Conservation (phyloP, 2,888 invertebrate genomes). For the Arrhopalites spinosus region DNA sequence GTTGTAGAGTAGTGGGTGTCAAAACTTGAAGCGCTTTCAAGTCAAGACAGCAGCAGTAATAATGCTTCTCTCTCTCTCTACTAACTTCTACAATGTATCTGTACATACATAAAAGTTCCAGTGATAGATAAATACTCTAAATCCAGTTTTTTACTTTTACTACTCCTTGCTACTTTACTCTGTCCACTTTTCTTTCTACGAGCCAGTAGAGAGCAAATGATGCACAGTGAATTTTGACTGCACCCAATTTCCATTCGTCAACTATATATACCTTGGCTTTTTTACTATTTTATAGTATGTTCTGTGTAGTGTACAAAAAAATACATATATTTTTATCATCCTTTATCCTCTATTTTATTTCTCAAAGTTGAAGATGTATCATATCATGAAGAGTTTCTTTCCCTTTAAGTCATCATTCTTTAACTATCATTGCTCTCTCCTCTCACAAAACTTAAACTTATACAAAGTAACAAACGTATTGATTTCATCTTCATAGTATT, state of each 20-base stretch:
- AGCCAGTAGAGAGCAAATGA: not conserved
- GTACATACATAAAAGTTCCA: not conserved
- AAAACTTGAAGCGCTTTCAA: slow-evolving; percentile 36
- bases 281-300: no score
- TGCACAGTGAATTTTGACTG: not conserved
- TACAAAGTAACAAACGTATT: no score
- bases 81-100: not conserved
- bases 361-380: no score
- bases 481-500: no score
- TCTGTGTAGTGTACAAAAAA: no score
- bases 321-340: no score
- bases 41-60: slow-evolving; percentile 3
- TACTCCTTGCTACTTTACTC: not conserved
- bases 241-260: not conserved
- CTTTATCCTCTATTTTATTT: no score
- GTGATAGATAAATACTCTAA: slow-evolving; percentile 16
- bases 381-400: no score
- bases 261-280: not conserved
- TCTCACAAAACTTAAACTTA: no score
- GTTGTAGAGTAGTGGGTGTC: slow-evolving; percentile 32
- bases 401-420: no score
- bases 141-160: slow-evolving; percentile 13
- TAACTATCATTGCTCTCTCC: no score
- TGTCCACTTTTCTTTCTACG: not conserved
- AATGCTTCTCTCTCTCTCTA: not conserved